phyloP scores from a whole-genome alignment of 2,113 vertebrate species.

The Myocastor coypus region DNA sequence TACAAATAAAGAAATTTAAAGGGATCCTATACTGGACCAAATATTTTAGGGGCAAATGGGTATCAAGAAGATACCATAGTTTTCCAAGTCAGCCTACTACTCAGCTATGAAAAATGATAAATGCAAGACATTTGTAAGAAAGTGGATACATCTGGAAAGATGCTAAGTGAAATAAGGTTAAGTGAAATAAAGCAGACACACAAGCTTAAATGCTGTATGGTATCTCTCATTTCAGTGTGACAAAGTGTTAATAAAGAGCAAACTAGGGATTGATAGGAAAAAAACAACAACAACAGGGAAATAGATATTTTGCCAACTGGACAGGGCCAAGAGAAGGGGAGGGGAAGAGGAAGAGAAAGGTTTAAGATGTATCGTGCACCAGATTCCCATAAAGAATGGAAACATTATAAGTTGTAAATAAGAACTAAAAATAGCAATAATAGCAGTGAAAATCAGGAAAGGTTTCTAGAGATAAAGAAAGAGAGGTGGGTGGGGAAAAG shows the following conservation, averaged over 20 bases:
- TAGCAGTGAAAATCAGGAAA: background rate
- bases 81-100: background rate
- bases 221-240: background rate
- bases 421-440: background rate
- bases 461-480: background rate
- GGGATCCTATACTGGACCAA: background rate
- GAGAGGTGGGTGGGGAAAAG: background rate
- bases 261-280: background rate
- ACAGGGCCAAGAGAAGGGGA: background rate
- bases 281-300: background rate
- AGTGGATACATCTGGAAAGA: background rate
- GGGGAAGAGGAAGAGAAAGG: background rate
- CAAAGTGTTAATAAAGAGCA: background rate
- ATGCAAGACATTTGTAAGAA: background rate
- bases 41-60: constrained; percentile 26
- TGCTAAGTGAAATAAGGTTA: background rate
- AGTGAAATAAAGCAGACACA: background rate
- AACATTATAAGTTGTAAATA: background rate
- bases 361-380: background rate
- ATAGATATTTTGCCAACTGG: background rate
- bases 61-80: background rate
- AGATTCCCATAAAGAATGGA: background rate
- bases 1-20: background rate
- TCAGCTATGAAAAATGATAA: background rate
- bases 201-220: background rate